These are phyloP conservation scores for Didymodactylos carnosus DNA, from an alignment of 2,888 invertebrate genomes.

Conservation along the genomic window DNA sequence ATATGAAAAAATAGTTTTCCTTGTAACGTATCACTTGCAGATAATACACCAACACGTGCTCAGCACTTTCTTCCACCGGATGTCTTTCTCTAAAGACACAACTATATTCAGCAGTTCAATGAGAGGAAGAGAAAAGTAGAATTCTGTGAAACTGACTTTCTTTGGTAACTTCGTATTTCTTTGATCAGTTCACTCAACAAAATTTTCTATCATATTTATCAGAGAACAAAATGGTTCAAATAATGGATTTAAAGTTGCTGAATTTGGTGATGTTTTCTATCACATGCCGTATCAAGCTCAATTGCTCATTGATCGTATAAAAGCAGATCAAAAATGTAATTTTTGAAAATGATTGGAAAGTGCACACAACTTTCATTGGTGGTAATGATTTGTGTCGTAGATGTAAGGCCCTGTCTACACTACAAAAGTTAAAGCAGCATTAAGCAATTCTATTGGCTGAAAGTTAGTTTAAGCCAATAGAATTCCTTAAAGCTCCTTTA, in stretches of 20 bases:
- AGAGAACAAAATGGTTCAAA: background rate
- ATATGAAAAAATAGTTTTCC: background rate
- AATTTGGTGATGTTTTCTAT: conserved; percentile 19
- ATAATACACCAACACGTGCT: conserved; percentile 17
- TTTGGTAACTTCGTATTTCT: conserved; percentile 23
- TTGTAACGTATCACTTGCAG: background rate
- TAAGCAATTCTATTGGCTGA: no score
- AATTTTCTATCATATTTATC: conserved; percentile 16
- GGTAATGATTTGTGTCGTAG: background rate
- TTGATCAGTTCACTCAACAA: conserved; percentile 16
- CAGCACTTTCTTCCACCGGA: conserved; percentile 22
- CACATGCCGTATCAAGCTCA: conserved; percentile 18
- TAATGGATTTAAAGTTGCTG: conserved; percentile 17
- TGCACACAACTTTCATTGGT: conserved; percentile 19
- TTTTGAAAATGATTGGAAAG: conserved; percentile 19
- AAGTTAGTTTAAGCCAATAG: no score
- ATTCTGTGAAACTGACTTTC: conserved; percentile 23
- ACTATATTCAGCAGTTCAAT: conserved; percentile 21
- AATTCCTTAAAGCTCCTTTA: no score
- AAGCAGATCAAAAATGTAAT: conserved; percentile 15
- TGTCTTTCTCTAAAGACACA: conserved; percentile 23
- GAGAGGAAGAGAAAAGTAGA: conserved; percentile 20
- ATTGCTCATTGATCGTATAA: conserved; percentile 15
- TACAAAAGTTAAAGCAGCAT: no score
- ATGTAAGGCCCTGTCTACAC: no score